phyloP scores from a whole-genome alignment of 2,113 vertebrate genomes.

The Pituophis catenifer region DNA sequence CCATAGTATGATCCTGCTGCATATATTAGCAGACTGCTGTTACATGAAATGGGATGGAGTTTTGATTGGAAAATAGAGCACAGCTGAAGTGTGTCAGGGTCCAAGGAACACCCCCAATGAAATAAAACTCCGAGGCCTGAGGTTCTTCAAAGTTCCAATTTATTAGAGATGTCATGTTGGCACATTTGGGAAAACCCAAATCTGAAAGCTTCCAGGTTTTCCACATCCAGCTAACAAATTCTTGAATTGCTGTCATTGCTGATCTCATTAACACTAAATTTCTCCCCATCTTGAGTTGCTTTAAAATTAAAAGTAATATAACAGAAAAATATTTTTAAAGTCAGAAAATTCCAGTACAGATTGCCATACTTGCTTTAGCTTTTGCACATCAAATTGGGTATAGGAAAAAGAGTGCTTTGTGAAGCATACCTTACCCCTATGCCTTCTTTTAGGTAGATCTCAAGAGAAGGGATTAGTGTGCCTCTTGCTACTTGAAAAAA shows the following conservation, averaged over 20 bases:
- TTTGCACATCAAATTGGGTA: not conserved
- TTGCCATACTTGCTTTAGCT: not conserved
- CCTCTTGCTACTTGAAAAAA: not conserved
- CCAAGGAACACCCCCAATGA: too few species aligned
- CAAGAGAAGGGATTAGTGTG: not conserved
- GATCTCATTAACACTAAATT: not conserved
- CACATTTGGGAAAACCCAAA: too few species aligned
- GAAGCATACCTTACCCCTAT: not conserved
- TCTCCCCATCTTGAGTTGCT: not conserved
- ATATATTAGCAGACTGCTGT: not conserved
- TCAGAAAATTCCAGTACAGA: not conserved
- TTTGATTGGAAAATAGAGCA: not conserved
- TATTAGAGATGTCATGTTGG: too few species aligned
- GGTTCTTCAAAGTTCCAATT: too few species aligned
- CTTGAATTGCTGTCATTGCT: not conserved
- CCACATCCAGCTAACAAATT: not conserved
- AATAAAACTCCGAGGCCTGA: too few species aligned
- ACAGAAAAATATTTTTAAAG: not conserved
- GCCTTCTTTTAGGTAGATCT: not conserved
- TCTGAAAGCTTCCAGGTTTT: too few species aligned
- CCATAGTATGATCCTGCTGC: not conserved
- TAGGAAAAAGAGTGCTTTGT: not conserved
- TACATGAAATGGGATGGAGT: not conserved
- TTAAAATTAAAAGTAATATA: not conserved
- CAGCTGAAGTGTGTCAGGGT: not conserved